Evolutionary conservation across 2,113 vertebrate genomes (phyloP).

Genomic region (Pitta sordida): DNA sequence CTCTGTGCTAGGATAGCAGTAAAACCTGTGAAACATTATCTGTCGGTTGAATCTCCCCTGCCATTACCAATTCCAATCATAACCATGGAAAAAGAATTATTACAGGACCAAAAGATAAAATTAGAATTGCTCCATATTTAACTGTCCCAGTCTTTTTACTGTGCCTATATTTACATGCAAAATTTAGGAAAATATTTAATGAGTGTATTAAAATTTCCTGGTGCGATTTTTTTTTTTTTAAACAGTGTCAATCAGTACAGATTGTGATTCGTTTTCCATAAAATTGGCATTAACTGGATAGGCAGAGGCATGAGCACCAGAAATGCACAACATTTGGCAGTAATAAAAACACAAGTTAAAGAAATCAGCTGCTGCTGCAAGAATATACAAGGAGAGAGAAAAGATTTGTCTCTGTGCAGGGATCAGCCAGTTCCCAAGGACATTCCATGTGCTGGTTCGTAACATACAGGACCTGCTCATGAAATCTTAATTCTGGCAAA

Average conservation of each 20-base stretch:
- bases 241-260: not conserved
- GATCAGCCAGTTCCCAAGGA: not conserved
- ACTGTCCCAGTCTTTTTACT: not conserved
- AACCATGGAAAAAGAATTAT: not conserved
- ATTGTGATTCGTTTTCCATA: not conserved
- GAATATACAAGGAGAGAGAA: not conserved
- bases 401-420: not conserved
- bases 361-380: not conserved
- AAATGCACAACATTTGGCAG: not conserved
- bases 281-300: not conserved
- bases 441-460: not conserved
- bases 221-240: rapidly evolving
- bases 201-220: not conserved
- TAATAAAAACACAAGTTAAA: not conserved
- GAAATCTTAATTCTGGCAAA: not conserved
- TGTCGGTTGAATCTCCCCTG: not conserved
- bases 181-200: not conserved
- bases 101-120: not conserved
- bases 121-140: not conserved
- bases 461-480: not conserved
- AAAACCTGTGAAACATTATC: constrained; percentile 5
- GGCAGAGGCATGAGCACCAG: not conserved
- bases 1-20: not conserved
- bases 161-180: not conserved
- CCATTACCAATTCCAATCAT: not conserved